phyloP scores from a whole-genome alignment of 2,113 vertebrate genomes.

The Dendrocopos noguchii region DNA sequence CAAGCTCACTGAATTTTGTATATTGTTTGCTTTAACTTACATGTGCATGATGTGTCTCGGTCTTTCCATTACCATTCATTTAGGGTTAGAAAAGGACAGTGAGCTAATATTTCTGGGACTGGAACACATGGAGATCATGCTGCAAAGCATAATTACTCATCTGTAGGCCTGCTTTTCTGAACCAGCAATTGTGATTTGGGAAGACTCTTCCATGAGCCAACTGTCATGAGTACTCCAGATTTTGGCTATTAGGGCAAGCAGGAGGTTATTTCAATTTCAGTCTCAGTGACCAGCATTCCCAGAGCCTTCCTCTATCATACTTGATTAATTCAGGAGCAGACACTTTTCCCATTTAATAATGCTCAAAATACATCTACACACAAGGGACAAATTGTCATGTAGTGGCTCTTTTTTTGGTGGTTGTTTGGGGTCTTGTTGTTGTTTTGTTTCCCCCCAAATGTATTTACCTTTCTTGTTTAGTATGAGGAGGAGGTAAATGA shows the following conservation, averaged over 20 bases:
- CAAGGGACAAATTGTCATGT: neutral
- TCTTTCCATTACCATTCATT: neutral
- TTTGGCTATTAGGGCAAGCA: neutral
- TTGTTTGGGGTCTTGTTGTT: neutral
- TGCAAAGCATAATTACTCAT: neutral
- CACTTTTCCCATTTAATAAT: neutral
- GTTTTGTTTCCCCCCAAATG: rapidly evolving
- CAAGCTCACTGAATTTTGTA: neutral
- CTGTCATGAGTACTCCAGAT: neutral
- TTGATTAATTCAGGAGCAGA: neutral
- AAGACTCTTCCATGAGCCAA: neutral
- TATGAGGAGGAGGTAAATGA: neutral
- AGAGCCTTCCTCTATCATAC: neutral
- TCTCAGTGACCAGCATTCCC: neutral
- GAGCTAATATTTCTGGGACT: neutral
- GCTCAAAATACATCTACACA: neutral
- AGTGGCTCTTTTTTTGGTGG: too few species aligned
- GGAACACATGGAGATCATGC: neutral
- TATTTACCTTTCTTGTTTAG: neutral
- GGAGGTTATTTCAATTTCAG: neutral
- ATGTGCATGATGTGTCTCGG: neutral
- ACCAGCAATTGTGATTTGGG: neutral
- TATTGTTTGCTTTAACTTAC: neutral
- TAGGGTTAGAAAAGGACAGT: neutral
- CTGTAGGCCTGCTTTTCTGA: neutral